Base-by-base conservation (phyloP, 2,113 vertebrate genomes). In the Phrynosoma blainvillii region DNA sequence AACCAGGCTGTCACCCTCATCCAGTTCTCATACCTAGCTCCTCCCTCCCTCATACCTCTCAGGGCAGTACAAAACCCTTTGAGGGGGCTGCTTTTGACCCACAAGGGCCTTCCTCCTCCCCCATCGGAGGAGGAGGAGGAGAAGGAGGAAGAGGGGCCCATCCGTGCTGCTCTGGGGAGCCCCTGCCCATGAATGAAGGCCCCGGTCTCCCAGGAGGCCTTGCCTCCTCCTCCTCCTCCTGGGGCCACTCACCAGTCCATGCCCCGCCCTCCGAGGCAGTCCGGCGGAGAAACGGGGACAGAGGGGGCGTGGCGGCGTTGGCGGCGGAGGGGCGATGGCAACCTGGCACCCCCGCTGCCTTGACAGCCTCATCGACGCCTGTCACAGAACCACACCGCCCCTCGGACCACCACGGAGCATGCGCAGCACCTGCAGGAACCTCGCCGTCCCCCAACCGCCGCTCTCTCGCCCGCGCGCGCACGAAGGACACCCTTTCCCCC, bases 391-490 rank as follows among this genome's bases (percentile, higher is more conserved):
- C 90, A 68, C 42, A 82, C 88, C 85, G 87, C 70, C 86, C 65
- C 86, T 62, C 92, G 80, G 89, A 54, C 71, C 87, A 87, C 71
- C 84, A 84, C 2, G 93, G 91, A 93, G 93, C 93, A 93, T 79
- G 92, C 93, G 93, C 93, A 47, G 5, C 7, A 87, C 74, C 1
- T 80, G 86, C 83, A 56, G 5, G 32, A 85, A 59, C 54, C 5
- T 36, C 25, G 54, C 87, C 10, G 2, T n/a, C 66, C 82, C 21
- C 16, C 56, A 56, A 2, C 3, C 76, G 20, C 42, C 54, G 84
- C 75, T 11, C 62, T 11, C 21, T 54, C 20, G 70, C 11, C 20
- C 27, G 8, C 7, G 32, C 52, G 52, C 85, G n/a, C 77, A 2
- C 74, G 84, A 13, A 4, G 59, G 9, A 30, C 40, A 42, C 36